Percentiles rank a stretch among this genome's conserved stretches.
Conservation (phyloP, 2,797 vertebrate genomes). For the Acanthurus tractus region DNA sequence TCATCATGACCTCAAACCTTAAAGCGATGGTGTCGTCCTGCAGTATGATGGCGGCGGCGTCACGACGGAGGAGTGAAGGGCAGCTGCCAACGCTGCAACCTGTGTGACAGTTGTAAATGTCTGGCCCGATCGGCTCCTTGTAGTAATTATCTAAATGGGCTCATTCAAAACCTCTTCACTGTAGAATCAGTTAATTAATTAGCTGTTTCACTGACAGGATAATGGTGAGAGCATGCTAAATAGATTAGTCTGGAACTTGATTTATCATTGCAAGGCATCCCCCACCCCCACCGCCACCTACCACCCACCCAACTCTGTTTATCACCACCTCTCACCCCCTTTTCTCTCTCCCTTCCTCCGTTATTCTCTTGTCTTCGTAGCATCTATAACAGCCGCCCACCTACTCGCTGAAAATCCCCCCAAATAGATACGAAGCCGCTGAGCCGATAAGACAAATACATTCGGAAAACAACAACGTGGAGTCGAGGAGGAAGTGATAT, state of each 20-base stretch:
- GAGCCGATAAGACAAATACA: conserved; percentile 64
- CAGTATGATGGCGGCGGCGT: not conserved
- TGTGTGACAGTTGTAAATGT: conserved; percentile 90
- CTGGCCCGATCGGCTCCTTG: conserved; percentile 93
- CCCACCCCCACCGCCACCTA: conserved; percentile 39
- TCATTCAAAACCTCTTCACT: conserved; percentile 99
- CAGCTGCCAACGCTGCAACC: conserved; percentile 81
- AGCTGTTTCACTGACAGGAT: conserved; percentile 99
- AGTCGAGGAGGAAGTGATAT: conserved; percentile 39
- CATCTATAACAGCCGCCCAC: conserved; percentile 73
- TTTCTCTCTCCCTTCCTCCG: conserved; percentile 48
- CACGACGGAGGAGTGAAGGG: conserved; percentile 69
- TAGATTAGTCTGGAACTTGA: conserved; percentile 94
- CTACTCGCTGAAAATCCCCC: conserved; percentile 49
- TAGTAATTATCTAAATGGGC: conserved; percentile 98
- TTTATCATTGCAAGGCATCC: conserved; percentile 88
- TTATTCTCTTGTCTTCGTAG: conserved; percentile 75
- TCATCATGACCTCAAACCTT: too few relatives aligned
- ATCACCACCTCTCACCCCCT: conserved; percentile 46
- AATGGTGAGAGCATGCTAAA: conserved; percentile 97
- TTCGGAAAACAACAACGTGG: conserved; percentile 36
- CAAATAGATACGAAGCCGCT: conserved; percentile 54
- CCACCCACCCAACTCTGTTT: conserved; percentile 54
- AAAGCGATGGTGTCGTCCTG: not conserved
- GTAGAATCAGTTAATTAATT: conserved; percentile 99